These are phyloP conservation scores for Trichechus manatus DNA, from an alignment of 2,113 vertebrate genomes.

Conservation along the genomic window DNA sequence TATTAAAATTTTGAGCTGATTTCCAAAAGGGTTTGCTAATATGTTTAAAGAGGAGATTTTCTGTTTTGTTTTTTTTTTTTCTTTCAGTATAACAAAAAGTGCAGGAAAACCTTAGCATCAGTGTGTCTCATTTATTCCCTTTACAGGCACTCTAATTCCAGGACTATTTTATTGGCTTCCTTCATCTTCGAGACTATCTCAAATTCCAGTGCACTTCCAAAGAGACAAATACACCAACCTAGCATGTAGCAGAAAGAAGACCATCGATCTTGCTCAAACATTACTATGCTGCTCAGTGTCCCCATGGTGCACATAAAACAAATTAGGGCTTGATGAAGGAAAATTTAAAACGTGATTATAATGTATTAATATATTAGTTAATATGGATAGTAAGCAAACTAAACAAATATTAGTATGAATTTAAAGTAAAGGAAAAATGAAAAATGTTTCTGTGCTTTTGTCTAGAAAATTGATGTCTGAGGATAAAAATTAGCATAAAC, in stretches of 20 bases:
- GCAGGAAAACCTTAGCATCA: neutral
- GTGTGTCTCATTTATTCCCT: neutral
- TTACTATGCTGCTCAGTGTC: neutral
- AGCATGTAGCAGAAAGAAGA: slow-evolving; percentile 9
- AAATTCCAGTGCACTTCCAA: neutral
- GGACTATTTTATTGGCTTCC: neutral
- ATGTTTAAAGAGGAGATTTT: slow-evolving; percentile 22
- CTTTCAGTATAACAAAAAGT: neutral
- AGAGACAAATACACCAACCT: neutral
- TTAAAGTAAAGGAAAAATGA: slow-evolving; percentile 2
- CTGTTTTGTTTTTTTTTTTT: neutral
- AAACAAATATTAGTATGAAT: neutral
- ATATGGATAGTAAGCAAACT: slow-evolving; percentile 40
- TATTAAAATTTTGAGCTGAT: slow-evolving; percentile 35
- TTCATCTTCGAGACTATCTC: neutral
- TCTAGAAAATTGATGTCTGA: slow-evolving; percentile 55
- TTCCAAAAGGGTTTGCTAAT: neutral
- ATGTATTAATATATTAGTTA: neutral
- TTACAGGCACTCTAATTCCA: neutral
- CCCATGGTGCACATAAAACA: neutral
- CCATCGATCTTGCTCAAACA: slow-evolving; percentile 1
- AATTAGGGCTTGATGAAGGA: neutral
- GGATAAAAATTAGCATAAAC: slow-evolving; percentile 72
- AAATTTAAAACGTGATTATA: slow-evolving; percentile 21
- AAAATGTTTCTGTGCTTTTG: slow-evolving; percentile 36